Conservation (phyloP, 2,888 invertebrate genomes). For the Cyrtodaria siliqua region DNA sequence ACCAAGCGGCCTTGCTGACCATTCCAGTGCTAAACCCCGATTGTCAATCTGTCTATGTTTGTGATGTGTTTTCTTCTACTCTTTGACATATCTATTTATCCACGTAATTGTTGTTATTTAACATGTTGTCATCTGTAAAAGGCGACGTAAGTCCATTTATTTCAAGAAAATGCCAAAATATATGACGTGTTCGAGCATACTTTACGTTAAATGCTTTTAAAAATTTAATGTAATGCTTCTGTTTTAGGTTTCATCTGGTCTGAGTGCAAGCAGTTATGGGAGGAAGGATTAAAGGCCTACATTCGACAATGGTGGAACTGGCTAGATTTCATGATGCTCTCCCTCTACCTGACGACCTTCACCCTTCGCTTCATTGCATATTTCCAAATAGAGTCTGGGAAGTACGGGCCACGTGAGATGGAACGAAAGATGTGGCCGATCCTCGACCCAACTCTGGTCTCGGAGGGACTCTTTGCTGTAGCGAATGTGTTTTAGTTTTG, state of each 20-base stretch:
- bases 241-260: slow-evolving; percentile 88
- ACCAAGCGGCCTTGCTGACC: too few relatives aligned
- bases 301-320: slow-evolving; percentile 88
- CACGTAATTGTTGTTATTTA: too few relatives aligned
- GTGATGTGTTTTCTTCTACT: too few relatives aligned
- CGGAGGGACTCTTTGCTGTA: slow-evolving; percentile 88
- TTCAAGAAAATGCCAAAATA: too few relatives aligned
- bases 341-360: slow-evolving; percentile 87
- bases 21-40: too few relatives aligned
- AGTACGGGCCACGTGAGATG: slow-evolving; percentile 84
- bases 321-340: slow-evolving; percentile 88
- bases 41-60: too few relatives aligned
- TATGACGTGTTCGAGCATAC: too few relatives aligned
- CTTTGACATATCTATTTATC: too few relatives aligned
- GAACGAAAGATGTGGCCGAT: slow-evolving; percentile 86
- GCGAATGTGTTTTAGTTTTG: slow-evolving; percentile 88
- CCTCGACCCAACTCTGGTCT: slow-evolving; percentile 87
- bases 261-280: slow-evolving; percentile 88
- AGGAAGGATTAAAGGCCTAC: slow-evolving; percentile 87
- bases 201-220: too few relatives aligned
- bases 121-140: too few relatives aligned
- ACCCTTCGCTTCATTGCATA: slow-evolving; percentile 86
- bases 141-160: too few relatives aligned
- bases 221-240: too few relatives aligned
- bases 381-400: slow-evolving; percentile 81